phyloP scores from a whole-genome alignment of 2,888 invertebrate species.

The Epicampocera succincta region DNA sequence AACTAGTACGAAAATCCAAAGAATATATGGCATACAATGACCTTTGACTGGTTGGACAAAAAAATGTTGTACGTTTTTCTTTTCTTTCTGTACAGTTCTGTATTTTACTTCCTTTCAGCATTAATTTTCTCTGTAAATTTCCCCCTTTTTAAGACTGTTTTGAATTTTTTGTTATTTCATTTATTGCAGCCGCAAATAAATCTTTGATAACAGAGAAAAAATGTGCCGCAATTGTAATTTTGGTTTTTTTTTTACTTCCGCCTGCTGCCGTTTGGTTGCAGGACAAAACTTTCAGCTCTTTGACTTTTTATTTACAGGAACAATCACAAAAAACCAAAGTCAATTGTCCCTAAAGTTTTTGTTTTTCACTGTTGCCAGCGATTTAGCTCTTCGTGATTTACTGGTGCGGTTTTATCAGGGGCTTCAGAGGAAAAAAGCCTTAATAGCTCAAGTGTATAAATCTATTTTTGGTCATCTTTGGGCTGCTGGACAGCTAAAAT shows the following conservation, averaged over 20 bases:
- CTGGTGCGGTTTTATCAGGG: neutral
- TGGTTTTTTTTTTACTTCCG: conserved; percentile 13
- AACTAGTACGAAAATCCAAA: neutral
- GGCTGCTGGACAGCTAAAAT: neutral
- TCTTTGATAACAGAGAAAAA: conserved; percentile 48
- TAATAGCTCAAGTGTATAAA: conserved; percentile 13
- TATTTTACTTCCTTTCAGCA: conserved; percentile 51
- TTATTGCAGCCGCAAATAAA: conserved; percentile 53
- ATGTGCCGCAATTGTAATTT: conserved; percentile 52
- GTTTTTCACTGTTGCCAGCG: conserved; percentile 7
- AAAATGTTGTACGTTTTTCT: conserved; percentile 13
- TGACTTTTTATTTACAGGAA: conserved; percentile 12
- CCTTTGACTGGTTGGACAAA: conserved; percentile 30
- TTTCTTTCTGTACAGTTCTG: neutral
- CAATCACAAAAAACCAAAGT: conserved; percentile 14
- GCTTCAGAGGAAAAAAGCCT: neutral
- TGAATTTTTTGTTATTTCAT: neutral
- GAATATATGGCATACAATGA: conserved; percentile 46
- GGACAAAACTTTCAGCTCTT: conserved; percentile 16
- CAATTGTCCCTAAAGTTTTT: conserved; percentile 17
- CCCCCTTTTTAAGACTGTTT: neutral
- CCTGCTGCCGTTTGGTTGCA: neutral
- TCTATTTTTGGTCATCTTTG: conserved; percentile 22
- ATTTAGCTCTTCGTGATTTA: conserved; percentile 22
- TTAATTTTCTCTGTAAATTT: conserved; percentile 41